Percentiles rank a stretch among this genome's conserved stretches.
Conservation (phyloP, 2,797 vertebrate species). For the Macrochelys suwanniensis region DNA sequence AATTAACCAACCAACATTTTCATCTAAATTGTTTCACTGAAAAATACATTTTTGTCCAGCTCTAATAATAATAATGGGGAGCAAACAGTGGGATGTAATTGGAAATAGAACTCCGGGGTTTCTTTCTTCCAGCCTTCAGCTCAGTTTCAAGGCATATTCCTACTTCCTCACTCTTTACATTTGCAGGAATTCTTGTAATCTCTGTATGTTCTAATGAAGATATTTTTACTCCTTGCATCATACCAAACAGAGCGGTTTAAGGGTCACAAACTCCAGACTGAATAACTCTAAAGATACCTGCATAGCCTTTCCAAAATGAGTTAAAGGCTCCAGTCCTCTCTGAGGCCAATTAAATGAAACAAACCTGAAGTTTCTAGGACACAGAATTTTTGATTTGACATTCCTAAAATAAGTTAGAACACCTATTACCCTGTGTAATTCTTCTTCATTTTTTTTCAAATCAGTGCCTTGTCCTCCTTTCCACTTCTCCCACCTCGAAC, state of each 20-base stretch:
- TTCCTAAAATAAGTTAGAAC: neutral
- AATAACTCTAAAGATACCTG: neutral
- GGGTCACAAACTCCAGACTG: neutral
- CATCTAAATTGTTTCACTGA: neutral
- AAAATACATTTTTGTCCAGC: neutral
- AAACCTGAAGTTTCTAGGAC: neutral
- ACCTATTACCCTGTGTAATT: neutral
- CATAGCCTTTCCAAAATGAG: neutral
- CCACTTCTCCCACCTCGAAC: neutral
- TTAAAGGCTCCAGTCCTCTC: neutral
- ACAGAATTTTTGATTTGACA: neutral
- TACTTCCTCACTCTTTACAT: neutral
- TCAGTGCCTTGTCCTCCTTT: neutral
- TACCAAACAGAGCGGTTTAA: neutral
- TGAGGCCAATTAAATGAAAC: slow-evolving; percentile 4
- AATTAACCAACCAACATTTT: neutral
- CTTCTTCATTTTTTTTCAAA: neutral
- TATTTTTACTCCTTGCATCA: neutral
- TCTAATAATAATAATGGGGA: neutral
- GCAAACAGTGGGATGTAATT: neutral
- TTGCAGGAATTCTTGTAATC: neutral
- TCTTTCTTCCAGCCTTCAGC: neutral
- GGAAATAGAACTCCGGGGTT: neutral
- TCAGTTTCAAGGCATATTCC: neutral
- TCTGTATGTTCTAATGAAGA: neutral